Base-by-base conservation (phyloP, 2,113 vertebrate genomes). In the Melanotaenia duboulayi region DNA sequence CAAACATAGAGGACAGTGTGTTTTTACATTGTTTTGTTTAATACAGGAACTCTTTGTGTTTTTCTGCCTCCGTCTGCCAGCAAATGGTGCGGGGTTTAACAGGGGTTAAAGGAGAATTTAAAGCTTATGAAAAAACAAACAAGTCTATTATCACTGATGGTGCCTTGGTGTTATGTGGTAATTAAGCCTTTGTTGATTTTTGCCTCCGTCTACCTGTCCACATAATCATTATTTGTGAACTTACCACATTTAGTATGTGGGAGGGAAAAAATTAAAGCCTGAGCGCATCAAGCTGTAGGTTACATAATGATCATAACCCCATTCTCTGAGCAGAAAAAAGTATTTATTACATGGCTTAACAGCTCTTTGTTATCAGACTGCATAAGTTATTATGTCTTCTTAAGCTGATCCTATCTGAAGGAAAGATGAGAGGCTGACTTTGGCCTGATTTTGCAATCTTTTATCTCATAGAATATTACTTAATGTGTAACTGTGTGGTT, bases 401-500 rank as follows among this genome's bases (percentile, higher is more conserved):
- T 42, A 55, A 61, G 55, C 28, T 62, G 67, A 76, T 65, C 35
- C 19, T 37, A 68, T 82, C 70, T 71, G 63, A 65, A 57, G 51
- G 32, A 13, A 37, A 69, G 48, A 69, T 59, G 24, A 68, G 58
- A 60, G n/a, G 60, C 74, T 85, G 84, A 89, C 85, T 90, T 90
- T 87, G 87, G 35, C 70, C 69, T 4, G 35, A 58, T 81, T 71
- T 77, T 77, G 25, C 67, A 74, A 80, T 81, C 46, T 76, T 74
- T 76, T 81, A 77, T 84, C 77, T 44, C 25, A 46, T 9, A 14
- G 44, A 59, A 44, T n/a, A 42, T 78, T 39, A 49, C 65, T 23
- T 65, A 70, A 81, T 77, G 12, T 74, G 37, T 79, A 66, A 78
- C 64, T 22, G 2, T 12, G 1, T 22, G 0, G 4, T n/a, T 16